Evolutionary conservation across 53 echinoderm and acorn worm genomes (phyloP), one percentile per base, ranked within the genome.

Genomic region (Mesocentrotus franciscanus): DNA sequence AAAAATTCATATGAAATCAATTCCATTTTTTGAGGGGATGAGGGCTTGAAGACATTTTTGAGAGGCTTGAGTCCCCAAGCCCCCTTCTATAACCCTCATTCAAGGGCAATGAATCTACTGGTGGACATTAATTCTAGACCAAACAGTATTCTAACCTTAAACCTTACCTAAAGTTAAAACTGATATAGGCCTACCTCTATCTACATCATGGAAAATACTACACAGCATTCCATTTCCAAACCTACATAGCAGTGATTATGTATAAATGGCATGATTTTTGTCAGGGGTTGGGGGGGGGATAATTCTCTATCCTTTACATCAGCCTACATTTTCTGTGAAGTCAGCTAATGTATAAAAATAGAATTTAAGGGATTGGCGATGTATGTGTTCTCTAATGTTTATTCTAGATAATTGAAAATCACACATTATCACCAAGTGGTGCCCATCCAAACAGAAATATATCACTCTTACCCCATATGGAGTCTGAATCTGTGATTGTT

Each of bases 351-450:
- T 6, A 68, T 68, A 24, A 68, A 68, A 49, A 68, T 8, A 24
- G 68, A 68, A 6, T 68, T 66, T 9, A 8, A 5, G 68, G 22
- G 5, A 68, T 68, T 74, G 32, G 9, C 32, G 14, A 74, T 10
- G 30, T 2, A 74, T 10, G 30, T 74, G 32, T 74, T 29, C 56
- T 49, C 85, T 85, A 8, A 20, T 85, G 56, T 85, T 85, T 85
- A 56, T 85, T 49, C 55, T 85, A 55, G 85, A 85, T 13, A 85
- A 85, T 85, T 85, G 85, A 55, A 85, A 85, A 56, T 85, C 85
- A 85, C 85, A 55, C 85, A 22, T 85, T 85, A 85, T 49, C 85
- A 85, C 56, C 85, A 85, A 55, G 85, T 42, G 85, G 85, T 42
- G 4, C 85, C 56, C 85, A 56, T 56, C 56, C 85, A 85, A 85